phyloP scores from a whole-genome alignment of 2,113 vertebrate genomes.

The Engystomops pustulosus region DNA sequence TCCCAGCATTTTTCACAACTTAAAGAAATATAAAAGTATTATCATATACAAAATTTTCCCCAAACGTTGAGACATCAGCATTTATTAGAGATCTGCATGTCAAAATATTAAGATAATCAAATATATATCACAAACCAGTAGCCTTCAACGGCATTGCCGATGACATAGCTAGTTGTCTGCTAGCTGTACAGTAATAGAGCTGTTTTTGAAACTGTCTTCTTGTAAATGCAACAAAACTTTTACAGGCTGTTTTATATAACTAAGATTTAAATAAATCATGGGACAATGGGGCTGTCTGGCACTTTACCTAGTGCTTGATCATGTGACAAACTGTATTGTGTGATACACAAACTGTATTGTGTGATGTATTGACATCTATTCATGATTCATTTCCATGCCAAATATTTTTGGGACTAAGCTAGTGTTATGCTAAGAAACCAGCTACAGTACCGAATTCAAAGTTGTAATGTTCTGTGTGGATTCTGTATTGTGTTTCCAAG shows the following conservation, averaged over 20 bases:
- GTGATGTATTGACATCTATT: constrained; percentile 60
- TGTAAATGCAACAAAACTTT: constrained; percentile 73
- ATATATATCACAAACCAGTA: neutral
- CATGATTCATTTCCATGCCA: constrained; percentile 34
- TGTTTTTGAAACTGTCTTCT: constrained; percentile 75
- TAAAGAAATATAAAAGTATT: too few species aligned
- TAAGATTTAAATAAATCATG: constrained; percentile 76
- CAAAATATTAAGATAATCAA: neutral
- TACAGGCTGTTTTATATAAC: constrained; percentile 65
- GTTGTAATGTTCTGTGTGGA: constrained; percentile 25
- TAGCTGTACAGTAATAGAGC: constrained; percentile 61
- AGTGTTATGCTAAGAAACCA: constrained; percentile 8
- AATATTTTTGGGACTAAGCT: constrained; percentile 28
- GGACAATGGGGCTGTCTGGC: constrained; percentile 85
- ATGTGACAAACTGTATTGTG: constrained; percentile 76
- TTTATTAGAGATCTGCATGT: neutral
- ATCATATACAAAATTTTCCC: neutral
- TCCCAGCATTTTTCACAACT: too few species aligned
- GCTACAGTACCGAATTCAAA: constrained; percentile 22
- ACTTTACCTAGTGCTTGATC: constrained; percentile 80
- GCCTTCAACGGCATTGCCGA: neutral
- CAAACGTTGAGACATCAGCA: neutral
- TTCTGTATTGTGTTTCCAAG: neutral
- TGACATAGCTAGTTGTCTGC: constrained; percentile 11
- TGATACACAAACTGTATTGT: constrained; percentile 77